Conservation (phyloP, 2,888 invertebrate species). For the Hydrotaea cyrtoneurina region DNA sequence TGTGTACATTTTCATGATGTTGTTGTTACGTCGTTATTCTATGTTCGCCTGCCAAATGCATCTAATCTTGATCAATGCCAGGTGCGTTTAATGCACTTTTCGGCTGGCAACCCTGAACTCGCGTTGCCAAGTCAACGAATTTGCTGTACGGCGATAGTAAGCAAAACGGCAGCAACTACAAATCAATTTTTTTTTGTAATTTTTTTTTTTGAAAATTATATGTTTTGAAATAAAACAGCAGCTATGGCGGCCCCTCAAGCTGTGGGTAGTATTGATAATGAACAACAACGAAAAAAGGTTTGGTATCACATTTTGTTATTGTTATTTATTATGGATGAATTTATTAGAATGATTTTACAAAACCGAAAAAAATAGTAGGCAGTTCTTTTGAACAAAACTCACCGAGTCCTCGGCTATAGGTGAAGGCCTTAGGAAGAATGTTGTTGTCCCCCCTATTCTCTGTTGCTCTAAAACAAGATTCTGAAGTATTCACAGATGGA, state of each 20-base stretch:
- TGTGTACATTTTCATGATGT: not conserved
- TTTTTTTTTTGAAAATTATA: slow-evolving; percentile 18
- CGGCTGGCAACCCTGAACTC: slow-evolving; percentile 66
- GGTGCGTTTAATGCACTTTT: slow-evolving; percentile 73
- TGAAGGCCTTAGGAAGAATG: too few species aligned
- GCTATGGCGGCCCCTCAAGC: not conserved
- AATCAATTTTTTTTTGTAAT: slow-evolving; percentile 1
- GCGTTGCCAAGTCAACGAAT: slow-evolving; percentile 60
- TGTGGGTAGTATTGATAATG: not conserved
- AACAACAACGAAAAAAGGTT: not conserved
- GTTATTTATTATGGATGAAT: too few species aligned
- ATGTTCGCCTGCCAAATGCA: slow-evolving; percentile 51
- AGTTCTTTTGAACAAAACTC: too few species aligned
- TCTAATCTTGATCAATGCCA: slow-evolving; percentile 73
- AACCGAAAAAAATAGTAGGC: too few species aligned
- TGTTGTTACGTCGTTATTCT: slow-evolving; percentile 3
- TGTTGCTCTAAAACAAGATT: too few species aligned
- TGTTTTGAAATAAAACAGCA: slow-evolving; percentile 1
- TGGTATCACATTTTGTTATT: not conserved
- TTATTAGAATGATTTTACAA: too few species aligned
- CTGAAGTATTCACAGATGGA: too few species aligned
- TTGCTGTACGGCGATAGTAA: slow-evolving; percentile 18
- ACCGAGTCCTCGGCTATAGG: too few species aligned
- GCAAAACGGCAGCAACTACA: slow-evolving; percentile 19
- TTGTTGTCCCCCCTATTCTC: too few species aligned